These are phyloP conservation scores for Drosophila murphyi DNA, from an alignment of 1,140 invertebrate species.

Conservation along the genomic window DNA sequence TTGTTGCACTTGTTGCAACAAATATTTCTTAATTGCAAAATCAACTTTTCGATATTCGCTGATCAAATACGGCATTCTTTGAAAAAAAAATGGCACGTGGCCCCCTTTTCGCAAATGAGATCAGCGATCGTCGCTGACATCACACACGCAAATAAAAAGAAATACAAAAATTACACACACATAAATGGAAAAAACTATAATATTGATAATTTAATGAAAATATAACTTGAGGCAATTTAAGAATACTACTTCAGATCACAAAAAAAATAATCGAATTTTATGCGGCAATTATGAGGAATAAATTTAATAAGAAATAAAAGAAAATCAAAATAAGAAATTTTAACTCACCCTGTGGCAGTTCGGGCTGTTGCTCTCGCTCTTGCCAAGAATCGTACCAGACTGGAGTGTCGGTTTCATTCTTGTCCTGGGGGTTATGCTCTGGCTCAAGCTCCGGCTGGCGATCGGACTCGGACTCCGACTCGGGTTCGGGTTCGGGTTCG, in stretches of 20 bases:
- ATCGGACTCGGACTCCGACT: neutral
- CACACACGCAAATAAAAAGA: conserved; percentile 12
- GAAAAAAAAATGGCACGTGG: conserved; percentile 5
- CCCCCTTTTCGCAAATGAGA: conserved; percentile 26
- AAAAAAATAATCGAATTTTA: conserved; percentile 3
- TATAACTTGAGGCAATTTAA: neutral
- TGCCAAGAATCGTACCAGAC: no score
- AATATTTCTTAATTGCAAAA: conserved; percentile 2
- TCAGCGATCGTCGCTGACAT: conserved; percentile 36
- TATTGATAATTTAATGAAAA: neutral
- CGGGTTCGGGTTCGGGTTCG: neutral
- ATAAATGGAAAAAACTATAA: neutral
- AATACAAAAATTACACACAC: neutral
- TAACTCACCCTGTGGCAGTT: conserved; percentile 25
- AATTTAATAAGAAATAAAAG: conserved; percentile 1
- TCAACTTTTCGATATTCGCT: neutral
- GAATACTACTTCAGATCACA: conserved; percentile 5
- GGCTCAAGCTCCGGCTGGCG: neutral
- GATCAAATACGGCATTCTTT: neutral
- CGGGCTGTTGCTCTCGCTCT: neutral
- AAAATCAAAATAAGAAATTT: conserved; percentile 9
- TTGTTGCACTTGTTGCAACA: neutral
- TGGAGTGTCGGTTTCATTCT: no score
- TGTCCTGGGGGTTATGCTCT: no score
- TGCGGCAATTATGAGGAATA: neutral